Conservation (phyloP, 2,113 vertebrate genomes). For the Callionymus lyra region DNA sequence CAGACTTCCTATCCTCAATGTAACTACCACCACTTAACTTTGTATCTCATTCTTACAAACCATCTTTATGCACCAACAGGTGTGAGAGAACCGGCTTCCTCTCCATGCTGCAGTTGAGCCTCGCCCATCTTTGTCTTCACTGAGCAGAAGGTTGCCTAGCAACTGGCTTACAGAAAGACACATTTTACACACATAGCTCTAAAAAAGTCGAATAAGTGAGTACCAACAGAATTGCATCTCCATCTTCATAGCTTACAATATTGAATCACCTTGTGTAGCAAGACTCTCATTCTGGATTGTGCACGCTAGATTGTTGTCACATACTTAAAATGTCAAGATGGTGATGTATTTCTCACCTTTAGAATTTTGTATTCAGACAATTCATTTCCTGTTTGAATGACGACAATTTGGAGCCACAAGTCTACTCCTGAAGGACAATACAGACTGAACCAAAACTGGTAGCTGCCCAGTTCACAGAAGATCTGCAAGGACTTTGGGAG, state of each 20-base stretch:
- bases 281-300: neutral
- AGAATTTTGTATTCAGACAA: conserved; percentile 71
- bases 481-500: conserved; percentile 17
- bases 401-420: conserved; percentile 70
- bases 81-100: conserved; percentile 19
- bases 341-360: conserved; percentile 64
- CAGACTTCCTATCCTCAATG: too few species aligned
- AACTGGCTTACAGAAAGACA: conserved; percentile 52
- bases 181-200: conserved; percentile 29
- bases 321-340: too few species aligned
- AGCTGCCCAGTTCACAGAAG: conserved; percentile 44
- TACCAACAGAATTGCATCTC: conserved; percentile 17
- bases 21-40: too few species aligned
- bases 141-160: conserved; percentile 57
- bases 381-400: conserved; percentile 57
- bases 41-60: too few species aligned
- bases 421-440: conserved; percentile 70
- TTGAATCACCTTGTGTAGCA: conserved; percentile 29
- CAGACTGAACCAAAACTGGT: conserved; percentile 70
- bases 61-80: conserved; percentile 30
- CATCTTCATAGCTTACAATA: conserved; percentile 23
- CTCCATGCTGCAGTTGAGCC: conserved; percentile 21
- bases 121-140: conserved; percentile 35
- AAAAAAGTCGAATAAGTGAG: conserved; percentile 37
- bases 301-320: too few species aligned